Conservation (phyloP, 2,888 invertebrate species). For the Danaus chrysippus region DNA sequence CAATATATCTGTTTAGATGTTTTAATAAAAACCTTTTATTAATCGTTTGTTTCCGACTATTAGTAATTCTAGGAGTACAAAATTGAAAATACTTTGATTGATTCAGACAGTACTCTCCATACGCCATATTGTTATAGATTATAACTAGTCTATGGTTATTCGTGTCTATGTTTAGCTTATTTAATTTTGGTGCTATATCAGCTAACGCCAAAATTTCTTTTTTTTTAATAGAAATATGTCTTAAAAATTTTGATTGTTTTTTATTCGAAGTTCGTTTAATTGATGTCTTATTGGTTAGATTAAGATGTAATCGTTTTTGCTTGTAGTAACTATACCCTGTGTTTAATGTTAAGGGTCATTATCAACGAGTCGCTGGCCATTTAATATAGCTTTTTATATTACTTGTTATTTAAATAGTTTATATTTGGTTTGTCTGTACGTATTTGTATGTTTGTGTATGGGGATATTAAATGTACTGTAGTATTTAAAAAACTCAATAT, state of each 20-base stretch:
- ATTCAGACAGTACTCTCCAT: constrained; percentile 13
- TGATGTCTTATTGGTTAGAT: not conserved
- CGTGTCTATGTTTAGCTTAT: constrained; percentile 43
- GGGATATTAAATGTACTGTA: not conserved
- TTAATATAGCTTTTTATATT: not conserved
- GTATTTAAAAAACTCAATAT: too few relatives aligned
- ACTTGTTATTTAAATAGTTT: not conserved
- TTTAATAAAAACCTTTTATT: not conserved
- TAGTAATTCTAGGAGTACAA: constrained; percentile 18
- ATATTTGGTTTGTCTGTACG: not conserved
- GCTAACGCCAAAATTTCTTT: constrained; percentile 38
- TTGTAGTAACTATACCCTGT: not conserved
- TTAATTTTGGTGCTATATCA: constrained; percentile 54
- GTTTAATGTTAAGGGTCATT: not conserved
- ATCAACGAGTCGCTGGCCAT: constrained; percentile 4
- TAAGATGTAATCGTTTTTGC: constrained; percentile 6
- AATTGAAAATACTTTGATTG: constrained; percentile 11
- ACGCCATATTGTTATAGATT: constrained; percentile 25
- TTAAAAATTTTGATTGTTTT: not conserved
- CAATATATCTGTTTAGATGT: constrained; percentile 9
- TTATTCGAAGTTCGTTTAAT: not conserved
- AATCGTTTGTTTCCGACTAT: not conserved
- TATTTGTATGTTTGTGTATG: not conserved
- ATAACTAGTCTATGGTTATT: constrained; percentile 24
- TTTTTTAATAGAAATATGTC: not conserved